Evolutionary conservation across 2,888 invertebrate genomes (phyloP).

Genomic region (Asteroscopus sphinx): DNA sequence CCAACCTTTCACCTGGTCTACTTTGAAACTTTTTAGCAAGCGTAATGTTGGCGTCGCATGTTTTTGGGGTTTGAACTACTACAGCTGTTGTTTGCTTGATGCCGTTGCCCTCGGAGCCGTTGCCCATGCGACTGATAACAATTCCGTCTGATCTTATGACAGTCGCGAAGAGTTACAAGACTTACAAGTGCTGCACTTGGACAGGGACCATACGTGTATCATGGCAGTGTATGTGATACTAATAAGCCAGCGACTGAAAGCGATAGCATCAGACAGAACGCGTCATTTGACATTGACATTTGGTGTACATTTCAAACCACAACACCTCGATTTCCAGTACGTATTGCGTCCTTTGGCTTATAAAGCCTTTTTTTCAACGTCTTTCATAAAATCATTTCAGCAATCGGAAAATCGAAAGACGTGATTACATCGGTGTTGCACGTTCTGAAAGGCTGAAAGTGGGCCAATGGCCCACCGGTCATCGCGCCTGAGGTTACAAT

Average conservation of each 20-base stretch:
- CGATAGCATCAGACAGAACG: constrained; percentile 21
- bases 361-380: constrained; percentile 32
- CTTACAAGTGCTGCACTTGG: too few species aligned
- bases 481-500: constrained; percentile 60
- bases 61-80: too few species aligned
- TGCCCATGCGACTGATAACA: too few species aligned
- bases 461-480: constrained; percentile 69
- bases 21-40: too few species aligned
- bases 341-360: constrained; percentile 29
- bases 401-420: constrained; percentile 58
- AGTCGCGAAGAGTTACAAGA: too few species aligned
- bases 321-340: constrained; percentile 33
- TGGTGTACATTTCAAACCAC: constrained; percentile 55
- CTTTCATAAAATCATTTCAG: constrained; percentile 52
- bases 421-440: constrained; percentile 63
- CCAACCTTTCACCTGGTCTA: constrained; percentile 1
- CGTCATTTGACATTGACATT: constrained; percentile 55
- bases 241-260: constrained; percentile 13
- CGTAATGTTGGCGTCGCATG: too few species aligned
- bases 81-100: too few species aligned
- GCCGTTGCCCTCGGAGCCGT: too few species aligned
- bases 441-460: constrained; percentile 74
- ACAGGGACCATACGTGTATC: not conserved
- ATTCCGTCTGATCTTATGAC: too few species aligned
- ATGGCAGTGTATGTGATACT: not conserved